Evolutionary conservation across 1,140 invertebrate genomes (phyloP).

Genomic region (Steinernema khuongi): DNA sequence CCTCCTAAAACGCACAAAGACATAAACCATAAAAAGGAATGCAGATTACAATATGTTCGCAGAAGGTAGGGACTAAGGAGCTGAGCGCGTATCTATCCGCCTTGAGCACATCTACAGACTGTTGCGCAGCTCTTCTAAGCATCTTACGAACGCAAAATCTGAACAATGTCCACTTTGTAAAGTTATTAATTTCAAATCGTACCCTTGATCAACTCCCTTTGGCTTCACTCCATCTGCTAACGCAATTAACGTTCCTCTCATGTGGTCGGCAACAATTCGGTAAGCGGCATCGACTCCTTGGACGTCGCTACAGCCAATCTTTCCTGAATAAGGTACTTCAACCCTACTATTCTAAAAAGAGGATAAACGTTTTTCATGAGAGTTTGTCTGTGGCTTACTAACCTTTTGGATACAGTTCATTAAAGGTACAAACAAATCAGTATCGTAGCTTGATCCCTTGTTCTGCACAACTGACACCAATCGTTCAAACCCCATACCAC

Average conservation of each 20-base stretch:
- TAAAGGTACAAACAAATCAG: constrained; percentile 85
- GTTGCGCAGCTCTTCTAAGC: background rate
- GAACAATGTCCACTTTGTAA: background rate
- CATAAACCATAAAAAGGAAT: background rate
- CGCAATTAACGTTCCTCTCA: background rate
- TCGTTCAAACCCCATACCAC: constrained; percentile 93
- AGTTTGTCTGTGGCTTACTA: background rate
- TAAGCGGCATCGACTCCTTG: constrained; percentile 87
- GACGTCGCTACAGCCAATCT: constrained; percentile 77
- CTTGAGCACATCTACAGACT: background rate
- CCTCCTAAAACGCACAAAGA: background rate
- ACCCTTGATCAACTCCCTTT: constrained; percentile 4
- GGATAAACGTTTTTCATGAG: background rate
- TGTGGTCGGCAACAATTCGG: constrained; percentile 70
- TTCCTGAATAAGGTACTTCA: constrained; percentile 75
- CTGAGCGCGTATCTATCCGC: background rate
- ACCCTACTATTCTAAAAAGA: background rate
- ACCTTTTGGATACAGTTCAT: constrained; percentile 75
- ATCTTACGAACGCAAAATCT: background rate
- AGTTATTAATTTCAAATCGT: background rate
- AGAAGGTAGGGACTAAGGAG: background rate
- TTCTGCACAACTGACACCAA: constrained; percentile 92
- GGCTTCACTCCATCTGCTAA: background rate
- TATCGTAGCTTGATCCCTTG: constrained; percentile 95
- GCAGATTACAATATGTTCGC: background rate